Evolutionary conservation across 2,113 vertebrate genomes (phyloP).

Genomic region (Catagonus wagneri): DNA sequence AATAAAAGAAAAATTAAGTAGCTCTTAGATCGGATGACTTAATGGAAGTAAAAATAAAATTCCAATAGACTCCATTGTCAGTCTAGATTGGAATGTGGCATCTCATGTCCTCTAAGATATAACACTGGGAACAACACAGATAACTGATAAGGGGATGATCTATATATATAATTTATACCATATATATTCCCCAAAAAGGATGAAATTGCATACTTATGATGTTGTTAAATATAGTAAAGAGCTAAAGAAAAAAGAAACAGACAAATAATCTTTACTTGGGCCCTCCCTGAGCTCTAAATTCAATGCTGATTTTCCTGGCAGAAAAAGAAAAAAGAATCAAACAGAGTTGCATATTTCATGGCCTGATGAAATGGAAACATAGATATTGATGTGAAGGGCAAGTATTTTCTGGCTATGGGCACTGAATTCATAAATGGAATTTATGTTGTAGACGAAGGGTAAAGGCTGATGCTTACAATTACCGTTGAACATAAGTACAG

Average conservation of each 20-base stretch:
- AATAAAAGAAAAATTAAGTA: background rate
- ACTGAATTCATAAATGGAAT: conserved; percentile 19
- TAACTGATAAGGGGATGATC: background rate
- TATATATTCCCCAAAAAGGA: background rate
- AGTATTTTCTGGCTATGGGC: background rate
- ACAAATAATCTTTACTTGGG: background rate
- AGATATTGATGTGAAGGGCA: background rate
- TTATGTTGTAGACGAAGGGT: background rate
- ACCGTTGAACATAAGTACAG: background rate
- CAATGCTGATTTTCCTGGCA: background rate
- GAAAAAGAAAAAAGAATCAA: background rate
- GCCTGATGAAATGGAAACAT: background rate
- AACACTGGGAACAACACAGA: background rate
- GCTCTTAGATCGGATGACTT: background rate
- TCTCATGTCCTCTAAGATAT: background rate
- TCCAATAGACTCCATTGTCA: background rate
- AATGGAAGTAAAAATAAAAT: background rate
- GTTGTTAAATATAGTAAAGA: background rate
- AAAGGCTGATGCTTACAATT: background rate
- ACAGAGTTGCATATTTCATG: background rate
- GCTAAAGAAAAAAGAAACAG: background rate
- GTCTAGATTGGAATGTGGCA: background rate
- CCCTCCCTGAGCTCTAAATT: background rate
- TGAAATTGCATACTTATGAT: background rate
- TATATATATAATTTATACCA: background rate